These are phyloP conservation scores for Parasteatoda tepidariorum DNA, from an alignment of 1,140 invertebrate genomes.

Conservation along the genomic window DNA sequence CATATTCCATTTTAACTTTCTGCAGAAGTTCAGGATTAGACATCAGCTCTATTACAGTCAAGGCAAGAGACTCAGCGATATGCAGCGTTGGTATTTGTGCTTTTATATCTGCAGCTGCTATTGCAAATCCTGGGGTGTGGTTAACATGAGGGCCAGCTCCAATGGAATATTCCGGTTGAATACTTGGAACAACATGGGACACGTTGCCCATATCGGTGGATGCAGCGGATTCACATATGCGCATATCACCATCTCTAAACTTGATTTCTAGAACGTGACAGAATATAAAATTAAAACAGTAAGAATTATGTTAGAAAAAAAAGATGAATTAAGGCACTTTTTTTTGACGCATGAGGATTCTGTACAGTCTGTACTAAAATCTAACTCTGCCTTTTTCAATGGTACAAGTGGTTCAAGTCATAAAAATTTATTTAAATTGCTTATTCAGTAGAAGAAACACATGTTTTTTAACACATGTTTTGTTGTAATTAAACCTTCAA, in stretches of 20 bases:
- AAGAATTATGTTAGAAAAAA: too few relatives aligned
- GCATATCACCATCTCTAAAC: conserved; percentile 25
- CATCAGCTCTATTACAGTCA: conserved; percentile 63
- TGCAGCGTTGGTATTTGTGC: conserved; percentile 64
- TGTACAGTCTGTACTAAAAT: too few relatives aligned
- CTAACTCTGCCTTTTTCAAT: too few relatives aligned
- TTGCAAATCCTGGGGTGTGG: conserved; percentile 66
- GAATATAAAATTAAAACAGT: too few relatives aligned
- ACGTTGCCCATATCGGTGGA: conserved; percentile 68
- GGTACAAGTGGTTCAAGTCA: too few relatives aligned
- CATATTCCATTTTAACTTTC: conserved; percentile 44
- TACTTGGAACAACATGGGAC: conserved; percentile 67
- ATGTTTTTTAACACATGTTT: too few relatives aligned
- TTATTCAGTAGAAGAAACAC: too few relatives aligned
- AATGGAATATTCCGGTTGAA: conserved; percentile 68
- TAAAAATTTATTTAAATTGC: too few relatives aligned
- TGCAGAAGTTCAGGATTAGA: conserved; percentile 12
- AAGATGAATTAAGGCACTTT: too few relatives aligned
- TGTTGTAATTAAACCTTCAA: too few relatives aligned
- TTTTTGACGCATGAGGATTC: too few relatives aligned
- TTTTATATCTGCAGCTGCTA: conserved; percentile 62
- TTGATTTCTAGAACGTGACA: conserved; percentile 15
- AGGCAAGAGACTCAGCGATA: conserved; percentile 65
- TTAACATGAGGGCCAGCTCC: conserved; percentile 63
- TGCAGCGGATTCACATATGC: conserved; percentile 34